A percentile compares a stretch with the other conserved stretches of the same genome.
Evolutionary conservation across 2,113 vertebrate genomes (phyloP).

Genomic region (Tychaedon coryphoeus): DNA sequence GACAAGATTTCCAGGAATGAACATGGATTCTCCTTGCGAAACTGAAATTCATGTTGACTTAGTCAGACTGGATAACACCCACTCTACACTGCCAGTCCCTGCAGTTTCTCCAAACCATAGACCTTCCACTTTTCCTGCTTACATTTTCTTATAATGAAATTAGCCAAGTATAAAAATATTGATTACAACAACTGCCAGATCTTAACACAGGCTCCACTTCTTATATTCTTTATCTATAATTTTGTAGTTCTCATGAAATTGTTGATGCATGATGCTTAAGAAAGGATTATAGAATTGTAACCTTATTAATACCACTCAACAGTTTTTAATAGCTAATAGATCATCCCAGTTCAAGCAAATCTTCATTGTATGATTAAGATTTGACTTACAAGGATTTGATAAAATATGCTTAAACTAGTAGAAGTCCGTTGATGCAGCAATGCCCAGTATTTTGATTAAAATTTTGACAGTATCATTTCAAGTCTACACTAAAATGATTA

Average conservation of each 20-base stretch:
- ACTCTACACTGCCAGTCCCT: background rate
- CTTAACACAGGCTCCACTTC: background rate
- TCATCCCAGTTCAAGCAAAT: background rate
- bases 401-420: background rate
- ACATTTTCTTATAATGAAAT: background rate
- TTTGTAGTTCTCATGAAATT: background rate
- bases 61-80: background rate
- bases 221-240: background rate
- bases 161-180: background rate
- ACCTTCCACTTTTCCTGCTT: background rate
- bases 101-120: background rate
- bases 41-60: background rate
- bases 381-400: background rate
- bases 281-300: background rate
- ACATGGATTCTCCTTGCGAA: background rate
- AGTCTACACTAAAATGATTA: background rate
- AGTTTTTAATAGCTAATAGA: background rate
- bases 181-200: background rate
- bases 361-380: background rate
- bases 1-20: background rate
- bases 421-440: background rate
- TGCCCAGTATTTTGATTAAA: background rate
- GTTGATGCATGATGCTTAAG: background rate
- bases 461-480: background rate
- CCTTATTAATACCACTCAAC: background rate